Evolutionary conservation across 2,797 vertebrate genomes (phyloP).

Genomic region (Lycodopsis pacificus): DNA sequence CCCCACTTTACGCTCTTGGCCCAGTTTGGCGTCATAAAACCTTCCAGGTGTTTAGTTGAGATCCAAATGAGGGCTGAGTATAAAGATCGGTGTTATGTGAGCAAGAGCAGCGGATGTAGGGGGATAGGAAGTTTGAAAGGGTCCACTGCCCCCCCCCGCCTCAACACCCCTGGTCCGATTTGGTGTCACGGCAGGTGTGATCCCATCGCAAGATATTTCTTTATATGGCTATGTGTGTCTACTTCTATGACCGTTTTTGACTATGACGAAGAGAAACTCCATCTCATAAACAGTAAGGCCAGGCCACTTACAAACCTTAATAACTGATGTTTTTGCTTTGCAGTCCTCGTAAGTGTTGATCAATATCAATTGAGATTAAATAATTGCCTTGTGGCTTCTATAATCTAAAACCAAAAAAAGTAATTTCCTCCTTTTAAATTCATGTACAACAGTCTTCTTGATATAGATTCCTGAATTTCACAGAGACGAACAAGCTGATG

Average conservation of each 20-base stretch:
- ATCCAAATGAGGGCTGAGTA: too few species aligned
- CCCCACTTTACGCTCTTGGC: too few species aligned
- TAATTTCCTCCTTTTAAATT: neutral
- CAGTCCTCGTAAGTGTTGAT: neutral
- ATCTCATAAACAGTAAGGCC: neutral
- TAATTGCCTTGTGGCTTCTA: neutral
- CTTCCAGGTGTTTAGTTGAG: too few species aligned
- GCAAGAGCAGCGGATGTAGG: too few species aligned
- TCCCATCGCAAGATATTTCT: too few species aligned
- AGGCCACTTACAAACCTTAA: neutral
- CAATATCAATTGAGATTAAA: slow-evolving; percentile 8
- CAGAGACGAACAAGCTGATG: slow-evolving; percentile 13
- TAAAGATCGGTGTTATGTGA: too few species aligned
- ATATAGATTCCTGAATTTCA: slow-evolving; percentile 12
- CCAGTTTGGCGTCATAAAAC: too few species aligned
- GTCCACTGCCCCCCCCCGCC: too few species aligned
- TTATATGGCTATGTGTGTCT: neutral
- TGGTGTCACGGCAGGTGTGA: too few species aligned
- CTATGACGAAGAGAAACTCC: neutral
- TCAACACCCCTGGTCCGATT: too few species aligned
- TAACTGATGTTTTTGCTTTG: slow-evolving; percentile 6
- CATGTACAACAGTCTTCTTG: neutral
- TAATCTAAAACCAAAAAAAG: neutral
- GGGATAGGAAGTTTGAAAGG: too few species aligned
- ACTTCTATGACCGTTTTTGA: neutral